These are phyloP conservation scores for Busseola fusca DNA, from an alignment of 2,888 invertebrate species.

Conservation along the genomic window DNA sequence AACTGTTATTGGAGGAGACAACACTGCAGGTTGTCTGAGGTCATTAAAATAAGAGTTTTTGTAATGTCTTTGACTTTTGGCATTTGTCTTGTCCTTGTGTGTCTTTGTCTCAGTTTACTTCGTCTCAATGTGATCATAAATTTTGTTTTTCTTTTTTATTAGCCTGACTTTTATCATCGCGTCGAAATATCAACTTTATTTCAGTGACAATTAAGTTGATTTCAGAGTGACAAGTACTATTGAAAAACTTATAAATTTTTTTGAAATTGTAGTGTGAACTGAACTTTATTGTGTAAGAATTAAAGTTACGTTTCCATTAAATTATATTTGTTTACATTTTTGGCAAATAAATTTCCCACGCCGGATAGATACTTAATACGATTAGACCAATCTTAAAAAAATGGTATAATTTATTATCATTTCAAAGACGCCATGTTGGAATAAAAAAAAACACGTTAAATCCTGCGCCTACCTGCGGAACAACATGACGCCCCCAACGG, in stretches of 20 bases:
- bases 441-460: neutral
- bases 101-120: neutral
- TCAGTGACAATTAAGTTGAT: too few species aligned
- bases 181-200: too few species aligned
- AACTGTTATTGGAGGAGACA: neutral
- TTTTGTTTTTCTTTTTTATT: neutral
- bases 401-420: neutral
- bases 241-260: too few species aligned
- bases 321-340: too few species aligned
- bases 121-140: neutral
- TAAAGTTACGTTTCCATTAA: too few species aligned
- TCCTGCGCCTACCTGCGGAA: neutral
- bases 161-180: too few species aligned
- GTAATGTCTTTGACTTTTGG: neutral
- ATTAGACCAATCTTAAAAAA: neutral
- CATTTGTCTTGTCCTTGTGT: neutral
- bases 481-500: too few species aligned
- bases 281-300: too few species aligned
- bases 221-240: too few species aligned
- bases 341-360: too few species aligned
- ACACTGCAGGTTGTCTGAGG: neutral
- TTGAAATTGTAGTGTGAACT: too few species aligned
- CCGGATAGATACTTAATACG: neutral
- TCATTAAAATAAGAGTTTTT: constrained; percentile 6
- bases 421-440: too few species aligned